A percentile compares a stretch with the other conserved stretches of the same genome.
Conservation (phyloP, 2,888 invertebrate species). For the Osedax fenrisi region DNA sequence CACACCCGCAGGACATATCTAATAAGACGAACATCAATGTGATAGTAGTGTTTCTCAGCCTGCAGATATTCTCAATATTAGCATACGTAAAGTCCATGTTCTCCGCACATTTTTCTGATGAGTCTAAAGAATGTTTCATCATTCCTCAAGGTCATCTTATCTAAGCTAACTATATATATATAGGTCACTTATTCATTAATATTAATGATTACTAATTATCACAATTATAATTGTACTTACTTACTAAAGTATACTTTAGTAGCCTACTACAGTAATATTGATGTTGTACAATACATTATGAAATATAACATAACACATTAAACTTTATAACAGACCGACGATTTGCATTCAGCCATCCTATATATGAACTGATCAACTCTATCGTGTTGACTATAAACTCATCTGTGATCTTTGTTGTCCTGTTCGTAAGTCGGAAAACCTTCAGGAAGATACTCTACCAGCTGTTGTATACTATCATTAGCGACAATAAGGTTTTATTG, state of each 20-base stretch:
- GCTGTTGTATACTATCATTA: not conserved
- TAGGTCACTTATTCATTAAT: too few relatives aligned
- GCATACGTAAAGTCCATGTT: conserved; percentile 3
- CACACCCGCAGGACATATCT: conserved; percentile 7
- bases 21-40: not conserved
- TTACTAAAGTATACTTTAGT: too few relatives aligned
- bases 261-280: too few relatives aligned
- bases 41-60: not conserved
- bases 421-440: not conserved
- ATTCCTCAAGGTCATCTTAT: not conserved
- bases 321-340: not conserved
- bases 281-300: too few relatives aligned
- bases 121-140: not conserved
- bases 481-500: not conserved
- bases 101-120: not conserved
- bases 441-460: not conserved
- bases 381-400: conserved; percentile 7
- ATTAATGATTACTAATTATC: too few relatives aligned
- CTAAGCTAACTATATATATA: too few relatives aligned
- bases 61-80: not conserved
- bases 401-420: not conserved
- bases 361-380: conserved; percentile 10
- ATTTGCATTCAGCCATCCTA: not conserved
- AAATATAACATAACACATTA: too few relatives aligned
- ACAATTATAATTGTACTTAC: too few relatives aligned